Base-by-base conservation (phyloP, 1,140 invertebrate genomes). In the Rhynchophorus ferrugineus region DNA sequence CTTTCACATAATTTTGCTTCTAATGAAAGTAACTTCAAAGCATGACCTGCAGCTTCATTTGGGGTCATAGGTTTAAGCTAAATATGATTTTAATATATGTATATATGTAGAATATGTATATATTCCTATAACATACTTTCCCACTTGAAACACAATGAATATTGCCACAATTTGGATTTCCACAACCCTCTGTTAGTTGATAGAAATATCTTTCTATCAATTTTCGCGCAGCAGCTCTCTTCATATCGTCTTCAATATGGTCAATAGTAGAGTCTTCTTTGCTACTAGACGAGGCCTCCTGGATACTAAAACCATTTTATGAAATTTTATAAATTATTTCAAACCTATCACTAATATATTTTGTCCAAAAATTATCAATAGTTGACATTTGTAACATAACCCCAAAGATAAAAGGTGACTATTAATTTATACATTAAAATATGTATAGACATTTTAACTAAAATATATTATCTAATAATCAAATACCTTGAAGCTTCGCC, bases 181-280 rank as follows among this genome's bases (percentile, higher is more conserved):
- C 91, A 74, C 91, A 95, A 51, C 91, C 91, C 70, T 92, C 84
- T 9, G 85, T 84, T 47, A 95, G 73, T 73, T 94, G 89, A 72
- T 90, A 91, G 70, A 94, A 95, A 71, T 94, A 95, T 59, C 85
- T 81, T 70, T 93, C 88, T 54, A 95, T 94, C 36, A 92, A 73
- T 70, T 89, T 86, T 69, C 83, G 89, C 17, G 87, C 89, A 56
- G 88, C 86, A 56, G 85, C 84, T 61, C 90, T 78, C 77, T 93
- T 94, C 87, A 89, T 89, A 63, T 82, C 82, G 73, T 80, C 80
- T 63, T 65, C 61, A 44, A 57, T 66, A 49, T 60, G 56, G 42
- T 61, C 58, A 39, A 42, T 41, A 37, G 43, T 45, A 17, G 45
- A 47, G 17, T 58, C 55, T 16, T 57, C 48, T 17, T 57, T 45